phyloP scores from a whole-genome alignment of 2,113 vertebrate species.

The Orycteropus afer region DNA sequence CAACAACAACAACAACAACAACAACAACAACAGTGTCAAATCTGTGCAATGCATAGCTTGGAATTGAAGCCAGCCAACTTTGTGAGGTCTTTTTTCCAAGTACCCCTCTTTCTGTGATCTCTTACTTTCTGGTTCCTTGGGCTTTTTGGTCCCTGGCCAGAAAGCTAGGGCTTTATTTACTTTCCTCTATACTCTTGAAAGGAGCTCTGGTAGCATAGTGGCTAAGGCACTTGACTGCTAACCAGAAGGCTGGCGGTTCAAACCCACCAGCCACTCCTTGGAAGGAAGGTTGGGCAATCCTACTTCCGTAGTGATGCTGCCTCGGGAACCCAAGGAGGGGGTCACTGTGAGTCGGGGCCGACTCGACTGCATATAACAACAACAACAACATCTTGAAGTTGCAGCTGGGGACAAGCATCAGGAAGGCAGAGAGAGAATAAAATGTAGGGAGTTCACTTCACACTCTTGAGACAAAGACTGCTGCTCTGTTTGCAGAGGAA shows the following conservation, averaged over 20 bases:
- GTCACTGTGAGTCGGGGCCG: too few relatives aligned
- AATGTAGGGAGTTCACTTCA: not conserved
- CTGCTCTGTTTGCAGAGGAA: not conserved
- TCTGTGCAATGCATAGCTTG: not conserved
- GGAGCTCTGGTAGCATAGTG: too few relatives aligned
- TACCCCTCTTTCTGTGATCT: not conserved
- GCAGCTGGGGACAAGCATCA: not conserved
- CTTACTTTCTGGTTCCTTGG: not conserved
- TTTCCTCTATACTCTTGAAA: not conserved
- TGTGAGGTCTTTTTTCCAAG: not conserved
- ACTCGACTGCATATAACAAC: too few relatives aligned
- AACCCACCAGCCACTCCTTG: too few relatives aligned
- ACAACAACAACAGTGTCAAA: not conserved
- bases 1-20: too few relatives aligned
- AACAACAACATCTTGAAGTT: not conserved
- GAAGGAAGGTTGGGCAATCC: too few relatives aligned
- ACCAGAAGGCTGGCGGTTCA: too few relatives aligned
- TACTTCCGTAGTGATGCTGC: too few relatives aligned
- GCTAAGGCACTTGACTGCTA: too few relatives aligned
- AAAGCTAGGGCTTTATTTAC: not conserved
- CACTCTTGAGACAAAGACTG: not conserved
- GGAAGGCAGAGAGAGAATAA: not conserved
- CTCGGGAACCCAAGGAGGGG: too few relatives aligned
- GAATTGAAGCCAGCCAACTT: not conserved
- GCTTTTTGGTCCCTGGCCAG: not conserved